Evolutionary conservation across 92 coral and sea anemone species (phyloP).

Genomic region (Phymanthus crucifer): DNA sequence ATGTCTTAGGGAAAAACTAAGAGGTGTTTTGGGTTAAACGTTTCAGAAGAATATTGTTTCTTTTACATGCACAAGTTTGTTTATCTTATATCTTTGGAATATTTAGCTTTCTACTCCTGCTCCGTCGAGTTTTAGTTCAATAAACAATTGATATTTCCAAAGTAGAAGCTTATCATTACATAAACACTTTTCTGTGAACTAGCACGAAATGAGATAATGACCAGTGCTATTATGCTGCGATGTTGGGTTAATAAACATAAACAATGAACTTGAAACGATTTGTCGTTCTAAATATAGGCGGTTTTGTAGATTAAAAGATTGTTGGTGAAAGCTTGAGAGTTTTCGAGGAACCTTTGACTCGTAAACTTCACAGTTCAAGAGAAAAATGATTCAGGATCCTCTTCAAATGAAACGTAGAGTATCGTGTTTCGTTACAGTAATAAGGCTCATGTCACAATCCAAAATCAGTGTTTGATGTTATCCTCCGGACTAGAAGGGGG

Average conservation of each 20-base stretch:
- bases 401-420: neutral
- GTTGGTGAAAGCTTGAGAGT: neutral
- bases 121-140: neutral
- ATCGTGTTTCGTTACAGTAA: neutral
- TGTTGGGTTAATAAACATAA: neutral
- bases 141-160: neutral
- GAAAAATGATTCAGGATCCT: neutral
- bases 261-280: neutral
- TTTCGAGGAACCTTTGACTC: neutral
- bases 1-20: neutral
- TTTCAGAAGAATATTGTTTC: slow-evolving; percentile 1
- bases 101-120: neutral
- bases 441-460: neutral
- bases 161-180: neutral
- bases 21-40: neutral
- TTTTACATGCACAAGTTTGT: neutral
- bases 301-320: neutral
- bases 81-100: neutral
- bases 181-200: neutral
- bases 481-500: neutral
- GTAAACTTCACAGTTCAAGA: neutral
- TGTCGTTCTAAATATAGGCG: neutral
- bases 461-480: neutral
- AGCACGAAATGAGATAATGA: neutral
- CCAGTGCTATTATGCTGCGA: neutral